phyloP scores from a whole-genome alignment of 1,140 invertebrate genomes.

The Mylabris phalerata region DNA sequence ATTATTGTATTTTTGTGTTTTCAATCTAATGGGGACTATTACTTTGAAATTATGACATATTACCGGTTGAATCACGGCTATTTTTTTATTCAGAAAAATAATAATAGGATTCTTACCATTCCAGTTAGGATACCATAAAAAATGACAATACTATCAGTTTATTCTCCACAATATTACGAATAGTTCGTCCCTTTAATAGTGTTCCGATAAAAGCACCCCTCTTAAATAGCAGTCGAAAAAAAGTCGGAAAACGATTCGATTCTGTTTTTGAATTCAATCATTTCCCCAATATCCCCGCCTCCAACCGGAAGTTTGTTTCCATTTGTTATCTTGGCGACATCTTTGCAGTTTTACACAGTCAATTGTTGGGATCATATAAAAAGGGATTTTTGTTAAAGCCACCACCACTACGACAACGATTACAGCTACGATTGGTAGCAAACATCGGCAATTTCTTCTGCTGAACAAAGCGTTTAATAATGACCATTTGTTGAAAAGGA shows the following conservation, averaged over 20 bases:
- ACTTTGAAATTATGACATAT: slow-evolving; percentile 1
- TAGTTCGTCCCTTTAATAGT: no score
- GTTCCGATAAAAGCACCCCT: no score
- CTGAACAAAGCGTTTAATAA: slow-evolving; percentile 40
- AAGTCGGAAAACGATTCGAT: slow-evolving; percentile 9
- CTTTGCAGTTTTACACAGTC: slow-evolving; percentile 15
- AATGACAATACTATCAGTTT: no score
- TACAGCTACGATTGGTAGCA: slow-evolving; percentile 15
- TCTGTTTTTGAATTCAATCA: slow-evolving; percentile 23
- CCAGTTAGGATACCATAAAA: no score
- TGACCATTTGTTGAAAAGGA: slow-evolving; percentile 30
- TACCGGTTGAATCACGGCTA: background rate
- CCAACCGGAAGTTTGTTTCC: slow-evolving; percentile 18
- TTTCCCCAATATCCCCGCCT: slow-evolving; percentile 17
- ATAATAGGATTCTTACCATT: no score
- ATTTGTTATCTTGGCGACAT: slow-evolving; percentile 28
- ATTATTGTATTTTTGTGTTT: slow-evolving; percentile 11
- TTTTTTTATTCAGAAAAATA: no score
- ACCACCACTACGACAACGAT: slow-evolving; percentile 25
- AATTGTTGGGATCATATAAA: slow-evolving; percentile 32
- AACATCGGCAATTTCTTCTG: slow-evolving; percentile 30
- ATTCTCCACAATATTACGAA: no score
- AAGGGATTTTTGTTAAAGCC: slow-evolving; percentile 28
- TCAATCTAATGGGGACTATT: background rate
- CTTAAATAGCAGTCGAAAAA: background rate